A percentile compares a stretch with the other conserved stretches of the same genome.
phyloP scores from a whole-genome alignment of 2,113 vertebrate genomes.

The Daboia siamensis region DNA sequence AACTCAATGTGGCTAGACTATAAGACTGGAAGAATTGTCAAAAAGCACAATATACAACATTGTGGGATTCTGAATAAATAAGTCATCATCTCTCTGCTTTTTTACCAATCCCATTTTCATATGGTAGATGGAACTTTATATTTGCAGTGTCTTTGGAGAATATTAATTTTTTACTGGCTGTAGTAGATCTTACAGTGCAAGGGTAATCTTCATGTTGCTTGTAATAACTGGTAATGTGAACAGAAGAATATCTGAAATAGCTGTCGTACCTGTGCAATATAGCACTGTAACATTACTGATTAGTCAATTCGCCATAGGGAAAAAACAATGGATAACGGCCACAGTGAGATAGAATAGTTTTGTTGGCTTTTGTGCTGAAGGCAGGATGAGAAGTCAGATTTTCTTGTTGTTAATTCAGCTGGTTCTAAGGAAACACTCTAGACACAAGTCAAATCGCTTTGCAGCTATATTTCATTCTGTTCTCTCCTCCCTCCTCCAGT shows the following conservation, averaged over 20 bases:
- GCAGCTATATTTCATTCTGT: not conserved
- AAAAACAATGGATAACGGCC: not conserved
- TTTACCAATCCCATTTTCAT: not conserved
- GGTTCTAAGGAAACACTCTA: fast-evolving
- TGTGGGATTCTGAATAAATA: not conserved
- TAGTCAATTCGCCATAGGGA: not conserved
- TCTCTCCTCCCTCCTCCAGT: fast-evolving
- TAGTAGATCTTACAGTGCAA: not conserved
- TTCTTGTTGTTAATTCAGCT: not conserved
- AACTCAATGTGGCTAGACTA: not conserved
- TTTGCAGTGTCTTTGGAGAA: not conserved
- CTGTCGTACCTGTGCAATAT: not conserved
- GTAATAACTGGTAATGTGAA: not conserved
- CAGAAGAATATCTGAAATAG: not conserved
- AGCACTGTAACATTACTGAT: not conserved
- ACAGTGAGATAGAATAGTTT: not conserved
- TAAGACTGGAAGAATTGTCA: not conserved
- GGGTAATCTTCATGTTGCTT: not conserved
- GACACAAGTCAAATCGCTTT: not conserved
- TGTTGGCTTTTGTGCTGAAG: not conserved
- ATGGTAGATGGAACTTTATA: not conserved
- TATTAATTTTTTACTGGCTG: not conserved
- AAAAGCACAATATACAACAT: not conserved
- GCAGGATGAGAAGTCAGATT: not conserved
- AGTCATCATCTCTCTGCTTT: not conserved